phyloP scores from a whole-genome alignment of 2,113 vertebrate species.

The Otolemur garnettii region DNA sequence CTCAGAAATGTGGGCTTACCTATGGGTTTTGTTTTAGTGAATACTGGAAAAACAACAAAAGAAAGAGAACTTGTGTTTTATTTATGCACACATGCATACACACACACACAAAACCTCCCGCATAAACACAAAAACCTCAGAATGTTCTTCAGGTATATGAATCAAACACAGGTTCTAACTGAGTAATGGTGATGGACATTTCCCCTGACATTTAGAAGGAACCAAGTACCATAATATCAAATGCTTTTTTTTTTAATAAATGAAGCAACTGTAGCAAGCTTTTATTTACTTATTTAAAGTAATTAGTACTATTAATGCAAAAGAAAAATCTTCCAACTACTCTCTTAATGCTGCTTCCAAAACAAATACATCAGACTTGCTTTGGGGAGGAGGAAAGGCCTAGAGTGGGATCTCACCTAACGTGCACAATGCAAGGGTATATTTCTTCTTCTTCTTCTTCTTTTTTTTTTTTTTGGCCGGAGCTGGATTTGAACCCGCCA shows the following conservation, averaged over 20 bases:
- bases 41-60: neutral
- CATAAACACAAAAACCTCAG: neutral
- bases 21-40: neutral
- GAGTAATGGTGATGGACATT: conserved; percentile 79
- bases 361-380: conserved; percentile 79
- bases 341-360: conserved; percentile 80
- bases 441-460: too few species aligned
- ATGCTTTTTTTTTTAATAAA: conserved; percentile 83
- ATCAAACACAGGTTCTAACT: conserved; percentile 83
- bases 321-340: neutral
- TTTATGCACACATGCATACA: neutral
- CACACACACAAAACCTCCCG: neutral
- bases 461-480: too few species aligned
- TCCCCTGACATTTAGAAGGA: conserved; percentile 80
- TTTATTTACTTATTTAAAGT: conserved; percentile 53
- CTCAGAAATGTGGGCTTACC: neutral
- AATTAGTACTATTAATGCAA: neutral
- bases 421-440: too few species aligned
- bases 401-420: too few species aligned
- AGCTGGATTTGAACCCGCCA: too few species aligned
- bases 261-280: conserved; percentile 81
- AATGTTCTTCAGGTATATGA: neutral
- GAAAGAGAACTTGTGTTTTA: neutral
- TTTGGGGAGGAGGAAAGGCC: too few species aligned
- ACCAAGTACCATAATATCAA: conserved; percentile 80